Evolutionary conservation across 2,113 vertebrate genomes (phyloP), one percentile per base, ranked within the genome.

Genomic region (Pollimyrus isidori): DNA sequence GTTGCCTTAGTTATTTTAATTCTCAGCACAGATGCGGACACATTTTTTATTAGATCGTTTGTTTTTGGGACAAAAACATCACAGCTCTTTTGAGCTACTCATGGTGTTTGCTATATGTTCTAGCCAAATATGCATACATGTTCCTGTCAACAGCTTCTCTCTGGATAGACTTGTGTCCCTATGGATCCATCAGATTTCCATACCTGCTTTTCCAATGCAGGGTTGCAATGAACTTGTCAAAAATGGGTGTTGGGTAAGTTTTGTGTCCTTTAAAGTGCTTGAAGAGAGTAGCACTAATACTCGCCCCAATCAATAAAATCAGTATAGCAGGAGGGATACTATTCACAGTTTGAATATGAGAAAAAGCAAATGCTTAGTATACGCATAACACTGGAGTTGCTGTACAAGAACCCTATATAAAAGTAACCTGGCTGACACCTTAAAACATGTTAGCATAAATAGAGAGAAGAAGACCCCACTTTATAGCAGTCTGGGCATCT

Each of bases 11-110:
- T 45, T 65, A 87, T 87, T 58, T 87, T 62, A 26, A 62, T 46
- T 87, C 49, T 62, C 52, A 58, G 86, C 46, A 56, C 87, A 87
- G 87, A 86, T 52, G 85, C 39, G 21, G 58, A 65, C 30, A 42
- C 87, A 58, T 87, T 87, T 52, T 48, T 87, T 58, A 87, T 87
- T 42, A 56, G 48, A 49, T 86, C 83, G 13, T 86, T 48, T 86
- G 48, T 17, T 87, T 87, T 87, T 52, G 49, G 85, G 85, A 39
- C 26, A 53, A 48, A 53, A 35, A 87, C 50, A 87, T 87, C 50
- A 53, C 49, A 87, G 85, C 48, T 87, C 26, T 35, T 87, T 26
- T 56, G 26, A 50, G 49, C 46, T 30, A 52, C 50, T 53, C 26
- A 21, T 53, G 42, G 5, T 84, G 21, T 84, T 84, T 48, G 19